phyloP scores from a whole-genome alignment of 2,888 invertebrate species.

The Pristionchus mayeri region DNA sequence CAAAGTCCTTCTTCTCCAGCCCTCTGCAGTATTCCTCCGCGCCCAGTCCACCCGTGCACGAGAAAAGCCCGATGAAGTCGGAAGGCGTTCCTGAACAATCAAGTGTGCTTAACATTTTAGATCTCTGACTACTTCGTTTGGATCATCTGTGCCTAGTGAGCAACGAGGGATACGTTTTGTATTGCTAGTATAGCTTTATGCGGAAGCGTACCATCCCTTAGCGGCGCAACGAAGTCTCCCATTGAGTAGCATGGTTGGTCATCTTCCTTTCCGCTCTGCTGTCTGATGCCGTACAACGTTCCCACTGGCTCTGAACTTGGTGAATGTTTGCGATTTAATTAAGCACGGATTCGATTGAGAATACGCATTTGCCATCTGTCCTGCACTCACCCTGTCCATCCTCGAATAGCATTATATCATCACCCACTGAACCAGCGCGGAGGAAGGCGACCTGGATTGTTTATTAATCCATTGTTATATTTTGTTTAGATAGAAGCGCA shows the following conservation, averaged over 20 bases:
- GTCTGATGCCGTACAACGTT: conserved; percentile 78
- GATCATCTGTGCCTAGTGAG: too few relatives aligned
- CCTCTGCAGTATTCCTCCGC: conserved; percentile 78
- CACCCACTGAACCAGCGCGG: conserved; percentile 77
- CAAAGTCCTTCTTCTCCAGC: conserved; percentile 78
- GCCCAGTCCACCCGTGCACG: conserved; percentile 80
- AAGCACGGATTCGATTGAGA: too few relatives aligned
- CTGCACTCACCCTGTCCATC: conserved; percentile 12
- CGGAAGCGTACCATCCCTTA: conserved; percentile 60
- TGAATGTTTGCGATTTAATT: too few relatives aligned
- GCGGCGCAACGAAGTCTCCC: conserved; percentile 80
- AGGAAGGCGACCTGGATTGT: conserved; percentile 78
- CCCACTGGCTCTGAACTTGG: conserved; percentile 59
- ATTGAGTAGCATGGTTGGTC: conserved; percentile 78
- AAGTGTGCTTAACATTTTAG: too few relatives aligned
- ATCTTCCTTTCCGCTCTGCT: conserved; percentile 78
- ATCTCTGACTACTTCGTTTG: too few relatives aligned
- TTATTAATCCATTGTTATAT: too few relatives aligned
- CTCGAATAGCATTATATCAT: conserved; percentile 77
- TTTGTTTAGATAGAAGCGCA: too few relatives aligned
- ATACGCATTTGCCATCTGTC: not conserved
- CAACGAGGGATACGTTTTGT: too few relatives aligned
- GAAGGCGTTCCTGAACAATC: conserved; percentile 73
- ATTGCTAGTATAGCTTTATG: too few relatives aligned
- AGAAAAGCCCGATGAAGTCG: conserved; percentile 81